Evolutionary conservation across 2,797 vertebrate genomes (phyloP).

Genomic region (Danio tinwini): DNA sequence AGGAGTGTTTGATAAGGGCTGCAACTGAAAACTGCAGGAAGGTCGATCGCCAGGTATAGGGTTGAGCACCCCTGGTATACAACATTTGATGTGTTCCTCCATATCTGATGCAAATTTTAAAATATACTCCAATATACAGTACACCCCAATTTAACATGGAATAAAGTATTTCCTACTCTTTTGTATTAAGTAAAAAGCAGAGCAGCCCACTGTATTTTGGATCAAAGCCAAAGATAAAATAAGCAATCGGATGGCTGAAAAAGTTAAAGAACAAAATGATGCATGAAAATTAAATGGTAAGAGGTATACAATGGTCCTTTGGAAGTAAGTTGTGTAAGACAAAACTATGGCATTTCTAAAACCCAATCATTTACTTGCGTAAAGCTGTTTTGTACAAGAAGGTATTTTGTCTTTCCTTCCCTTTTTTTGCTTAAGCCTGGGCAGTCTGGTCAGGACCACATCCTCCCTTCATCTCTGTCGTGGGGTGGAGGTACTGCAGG

Average conservation of each 20-base stretch:
- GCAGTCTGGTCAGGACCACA: constrained; percentile 65
- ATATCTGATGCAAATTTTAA: neutral
- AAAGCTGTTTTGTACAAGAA: constrained; percentile 27
- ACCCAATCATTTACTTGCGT: neutral
- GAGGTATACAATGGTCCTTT: neutral
- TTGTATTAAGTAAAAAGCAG: neutral
- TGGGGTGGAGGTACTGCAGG: constrained; percentile 50
- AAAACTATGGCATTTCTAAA: neutral
- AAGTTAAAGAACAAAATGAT: neutral
- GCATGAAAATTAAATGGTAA: neutral
- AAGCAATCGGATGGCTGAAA: neutral
- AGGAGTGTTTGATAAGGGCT: too few species aligned
- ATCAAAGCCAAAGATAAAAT: neutral
- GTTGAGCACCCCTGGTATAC: too few species aligned
- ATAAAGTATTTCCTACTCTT: too few species aligned
- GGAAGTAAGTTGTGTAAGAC: neutral
- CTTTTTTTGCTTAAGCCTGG: constrained; percentile 55
- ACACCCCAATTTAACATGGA: too few species aligned
- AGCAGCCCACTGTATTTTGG: neutral
- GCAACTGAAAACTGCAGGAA: too few species aligned
- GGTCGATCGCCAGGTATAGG: too few species aligned
- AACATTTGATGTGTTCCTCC: neutral
- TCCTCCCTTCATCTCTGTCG: constrained; percentile 61
- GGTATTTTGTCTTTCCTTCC: constrained; percentile 41
- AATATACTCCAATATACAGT: neutral